These are phyloP conservation scores for Sesamia inferens DNA, from an alignment of 2,888 invertebrate species.

Conservation along the genomic window DNA sequence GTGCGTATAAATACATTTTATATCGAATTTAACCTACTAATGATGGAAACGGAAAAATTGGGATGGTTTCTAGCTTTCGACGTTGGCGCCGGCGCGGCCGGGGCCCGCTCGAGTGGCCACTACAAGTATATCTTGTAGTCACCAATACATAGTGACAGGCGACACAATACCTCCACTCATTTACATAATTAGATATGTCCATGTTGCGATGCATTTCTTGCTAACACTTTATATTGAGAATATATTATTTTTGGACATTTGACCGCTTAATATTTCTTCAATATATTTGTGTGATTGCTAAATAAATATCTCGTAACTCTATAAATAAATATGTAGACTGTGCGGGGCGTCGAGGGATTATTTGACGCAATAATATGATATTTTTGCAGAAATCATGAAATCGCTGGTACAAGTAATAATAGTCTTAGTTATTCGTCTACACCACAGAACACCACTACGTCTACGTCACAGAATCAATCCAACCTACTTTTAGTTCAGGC, in stretches of 20 bases:
- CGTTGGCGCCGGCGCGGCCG: conserved; percentile 73
- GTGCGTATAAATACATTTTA: conserved; percentile 75
- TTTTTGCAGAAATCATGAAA: neutral
- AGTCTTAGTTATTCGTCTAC: neutral
- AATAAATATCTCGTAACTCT: conserved; percentile 15
- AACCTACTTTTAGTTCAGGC: neutral
- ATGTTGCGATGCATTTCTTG: conserved; percentile 64
- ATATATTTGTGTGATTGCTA: conserved; percentile 12
- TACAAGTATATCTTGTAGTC: conserved; percentile 61
- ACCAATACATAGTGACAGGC: conserved; percentile 63
- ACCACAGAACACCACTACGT: too few relatives aligned
- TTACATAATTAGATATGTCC: conserved; percentile 73
- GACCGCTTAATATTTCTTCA: conserved; percentile 27
- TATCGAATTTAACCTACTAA: conserved; percentile 74
- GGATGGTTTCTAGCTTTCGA: conserved; percentile 75
- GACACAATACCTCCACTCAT: conserved; percentile 69
- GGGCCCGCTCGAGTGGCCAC: conserved; percentile 61
- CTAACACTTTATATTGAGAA: conserved; percentile 52
- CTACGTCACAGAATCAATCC: too few relatives aligned
- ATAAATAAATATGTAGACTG: neutral
- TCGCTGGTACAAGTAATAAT: neutral
- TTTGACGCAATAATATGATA: neutral
- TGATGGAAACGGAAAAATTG: conserved; percentile 77
- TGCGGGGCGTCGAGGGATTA: neutral
- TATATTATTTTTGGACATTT: conserved; percentile 32